phyloP scores from a whole-genome alignment of 2,113 vertebrate species.

The Oncorhynchus keta region DNA sequence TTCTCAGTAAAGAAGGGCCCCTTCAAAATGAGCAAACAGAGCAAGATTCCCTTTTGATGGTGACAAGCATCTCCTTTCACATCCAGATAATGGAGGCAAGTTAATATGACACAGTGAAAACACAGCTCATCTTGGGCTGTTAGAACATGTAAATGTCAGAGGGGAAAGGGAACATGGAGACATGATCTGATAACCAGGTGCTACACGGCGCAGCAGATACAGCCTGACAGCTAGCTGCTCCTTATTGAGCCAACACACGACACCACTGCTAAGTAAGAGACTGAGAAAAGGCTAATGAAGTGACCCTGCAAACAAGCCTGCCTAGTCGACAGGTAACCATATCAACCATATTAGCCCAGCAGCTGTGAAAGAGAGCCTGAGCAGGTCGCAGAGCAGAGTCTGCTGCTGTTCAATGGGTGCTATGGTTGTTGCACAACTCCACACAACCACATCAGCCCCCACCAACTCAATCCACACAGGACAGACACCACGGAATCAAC shows the following conservation, averaged over 20 bases:
- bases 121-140: conserved; percentile 38
- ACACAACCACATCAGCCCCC: conserved; percentile 14
- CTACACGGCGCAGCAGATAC: conserved; percentile 16
- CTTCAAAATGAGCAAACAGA: no score
- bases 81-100: conserved; percentile 36
- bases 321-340: conserved; percentile 40
- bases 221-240: conserved; percentile 11
- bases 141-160: conserved; percentile 39
- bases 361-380: no score
- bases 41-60: no score
- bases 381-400: no score
- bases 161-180: conserved; percentile 37
- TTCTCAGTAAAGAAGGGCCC: no score
- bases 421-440: no score
- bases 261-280: not conserved
- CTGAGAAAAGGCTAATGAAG: not conserved
- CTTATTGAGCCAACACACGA: no score
- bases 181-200: conserved; percentile 41
- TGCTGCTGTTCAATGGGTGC: no score
- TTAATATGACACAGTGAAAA: conserved; percentile 50
- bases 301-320: conserved; percentile 40
- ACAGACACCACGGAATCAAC: conserved; percentile 69
- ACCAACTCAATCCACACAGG: conserved; percentile 68
- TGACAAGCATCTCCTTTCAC: conserved; percentile 30
- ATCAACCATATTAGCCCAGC: conserved; percentile 35